These are phyloP conservation scores for Sphaerodactylus townsendi DNA, from an alignment of 2,113 vertebrate species.

Conservation along the genomic window DNA sequence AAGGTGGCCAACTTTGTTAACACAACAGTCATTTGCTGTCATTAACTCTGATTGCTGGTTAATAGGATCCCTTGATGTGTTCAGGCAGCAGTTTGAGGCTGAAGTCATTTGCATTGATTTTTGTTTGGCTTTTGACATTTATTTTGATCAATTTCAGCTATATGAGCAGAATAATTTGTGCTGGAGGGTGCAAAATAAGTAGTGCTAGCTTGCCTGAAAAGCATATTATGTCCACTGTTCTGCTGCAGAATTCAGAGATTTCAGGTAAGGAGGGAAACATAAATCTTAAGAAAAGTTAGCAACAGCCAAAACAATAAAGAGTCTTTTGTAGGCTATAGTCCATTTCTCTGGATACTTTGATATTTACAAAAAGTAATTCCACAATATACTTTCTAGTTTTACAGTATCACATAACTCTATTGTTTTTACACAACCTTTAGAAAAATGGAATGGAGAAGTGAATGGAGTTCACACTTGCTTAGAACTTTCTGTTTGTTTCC, in stretches of 20 bases:
- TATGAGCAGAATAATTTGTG: slow-evolving; percentile 52
- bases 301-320: neutral
- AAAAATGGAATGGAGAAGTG: neutral
- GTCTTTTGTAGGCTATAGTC: neutral
- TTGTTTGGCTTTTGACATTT: slow-evolving; percentile 57
- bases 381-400: neutral
- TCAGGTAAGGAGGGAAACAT: neutral
- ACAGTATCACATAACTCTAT: neutral
- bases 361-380: neutral
- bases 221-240: neutral
- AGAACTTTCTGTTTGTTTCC: neutral
- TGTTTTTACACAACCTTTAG: neutral
- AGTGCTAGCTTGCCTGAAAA: slow-evolving; percentile 23
- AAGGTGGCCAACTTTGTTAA: neutral
- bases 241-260: neutral
- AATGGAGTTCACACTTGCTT: neutral
- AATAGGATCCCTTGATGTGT: slow-evolving; percentile 53
- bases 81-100: slow-evolving; percentile 61
- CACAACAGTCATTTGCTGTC: slow-evolving; percentile 11
- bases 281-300: neutral
- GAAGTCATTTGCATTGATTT: slow-evolving; percentile 55
- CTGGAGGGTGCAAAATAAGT: slow-evolving; percentile 36
- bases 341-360: neutral
- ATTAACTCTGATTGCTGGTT: slow-evolving; percentile 52
- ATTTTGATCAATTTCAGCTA: slow-evolving; percentile 57